Evolutionary conservation across 2,797 vertebrate species (phyloP).

Genomic region (Eurystomus glaucurus): DNA sequence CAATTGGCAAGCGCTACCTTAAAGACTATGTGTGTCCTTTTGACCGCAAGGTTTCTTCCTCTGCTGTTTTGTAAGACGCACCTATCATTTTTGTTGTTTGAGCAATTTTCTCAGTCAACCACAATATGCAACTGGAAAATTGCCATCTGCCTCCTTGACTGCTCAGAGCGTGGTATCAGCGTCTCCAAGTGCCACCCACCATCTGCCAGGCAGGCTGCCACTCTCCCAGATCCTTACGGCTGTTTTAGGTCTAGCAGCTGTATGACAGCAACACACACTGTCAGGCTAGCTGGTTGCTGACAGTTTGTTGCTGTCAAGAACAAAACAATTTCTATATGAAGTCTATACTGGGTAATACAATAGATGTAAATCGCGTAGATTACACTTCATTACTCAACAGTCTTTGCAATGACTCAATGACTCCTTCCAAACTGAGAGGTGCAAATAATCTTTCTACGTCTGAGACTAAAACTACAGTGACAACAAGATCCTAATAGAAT

Average conservation of each 20-base stretch:
- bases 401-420: background rate
- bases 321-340: background rate
- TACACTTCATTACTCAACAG: background rate
- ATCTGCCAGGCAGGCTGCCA: conserved; percentile 45
- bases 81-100: background rate
- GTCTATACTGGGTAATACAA: background rate
- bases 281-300: background rate
- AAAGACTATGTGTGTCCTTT: background rate
- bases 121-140: conserved; percentile 1
- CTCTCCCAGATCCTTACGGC: background rate
- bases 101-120: background rate
- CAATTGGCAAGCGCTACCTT: background rate
- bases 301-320: background rate
- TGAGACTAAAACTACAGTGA: background rate
- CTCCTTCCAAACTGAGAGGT: background rate
- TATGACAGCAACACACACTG: background rate
- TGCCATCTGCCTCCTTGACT: conserved; percentile 1
- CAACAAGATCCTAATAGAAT: background rate
- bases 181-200: accelerated
- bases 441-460: background rate
- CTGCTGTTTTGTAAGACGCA: background rate
- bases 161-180: background rate
- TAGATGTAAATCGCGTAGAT: background rate
- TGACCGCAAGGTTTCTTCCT: background rate
- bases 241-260: conserved; percentile 29